Conservation (phyloP, 2,797 vertebrate genomes). For the Alectoris magna region DNA sequence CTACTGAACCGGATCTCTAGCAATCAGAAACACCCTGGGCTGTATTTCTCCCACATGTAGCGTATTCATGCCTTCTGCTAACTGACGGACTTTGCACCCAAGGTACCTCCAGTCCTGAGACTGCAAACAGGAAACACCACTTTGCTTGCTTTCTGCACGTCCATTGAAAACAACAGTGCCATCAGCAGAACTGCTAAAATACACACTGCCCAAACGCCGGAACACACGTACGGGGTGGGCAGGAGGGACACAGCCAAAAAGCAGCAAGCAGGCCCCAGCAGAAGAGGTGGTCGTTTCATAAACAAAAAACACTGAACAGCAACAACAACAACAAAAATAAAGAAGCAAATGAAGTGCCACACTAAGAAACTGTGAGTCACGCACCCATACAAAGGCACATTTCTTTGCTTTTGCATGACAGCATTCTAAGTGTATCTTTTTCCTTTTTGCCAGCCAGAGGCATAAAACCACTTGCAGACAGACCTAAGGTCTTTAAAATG, state of each 20-base stretch:
- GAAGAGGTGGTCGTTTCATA: conserved; percentile 32
- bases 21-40: background rate
- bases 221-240: accelerated
- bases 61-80: background rate
- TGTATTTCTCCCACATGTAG: background rate
- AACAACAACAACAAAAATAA: background rate
- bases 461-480: conserved; percentile 47
- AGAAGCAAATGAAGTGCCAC: conserved; percentile 37
- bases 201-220: background rate
- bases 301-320: conserved; percentile 1
- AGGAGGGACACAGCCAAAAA: background rate
- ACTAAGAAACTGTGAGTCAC: conserved; percentile 58
- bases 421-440: conserved; percentile 56
- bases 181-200: background rate
- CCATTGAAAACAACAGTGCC: accelerated
- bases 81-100: accelerated
- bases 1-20: background rate
- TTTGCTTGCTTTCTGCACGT: accelerated
- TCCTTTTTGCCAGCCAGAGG: conserved; percentile 65
- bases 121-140: background rate
- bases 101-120: background rate
- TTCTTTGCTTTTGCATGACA: conserved; percentile 66
- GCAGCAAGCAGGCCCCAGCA: background rate
- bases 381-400: conserved; percentile 39
- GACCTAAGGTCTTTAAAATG: conserved; percentile 28